Base-by-base conservation (phyloP, 2,797 vertebrate species). In the Aselliscus stoliczkanus region DNA sequence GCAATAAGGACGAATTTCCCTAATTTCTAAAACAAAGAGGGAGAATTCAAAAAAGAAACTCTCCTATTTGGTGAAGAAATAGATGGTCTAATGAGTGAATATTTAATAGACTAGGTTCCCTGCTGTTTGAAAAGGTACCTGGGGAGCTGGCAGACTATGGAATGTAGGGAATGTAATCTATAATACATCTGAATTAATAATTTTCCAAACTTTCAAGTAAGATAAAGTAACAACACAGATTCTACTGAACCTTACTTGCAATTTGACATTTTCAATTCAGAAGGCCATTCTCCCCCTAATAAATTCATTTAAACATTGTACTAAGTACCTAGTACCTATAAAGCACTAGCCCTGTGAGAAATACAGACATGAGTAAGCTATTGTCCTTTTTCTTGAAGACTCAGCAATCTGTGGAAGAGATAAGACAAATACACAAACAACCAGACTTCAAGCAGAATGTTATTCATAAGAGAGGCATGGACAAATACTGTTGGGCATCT, bases 351-450 rank as follows among this genome's bases (percentile, higher is more conserved):
- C 27, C 37, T 86, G 17, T 50, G 60, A 77, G 44, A 92, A 34
- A 96, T n/a, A 72, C 25, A 87, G 89, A 84, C 89, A 90, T 27
- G 64, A 96, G 79, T 85, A 82, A 95, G 86, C 64, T 42, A 75
- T 75, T 8, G 5, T 37, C 11, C 90, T 80, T 18, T 7, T 88
- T 97, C 85, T 52, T 89, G 70, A 95, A 12, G 90, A 93, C 90
- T 94, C 95, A 95, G 90, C 90, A 94, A 72, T 81, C 75, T 47
- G 42, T 21, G 76, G 88, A 58, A 50, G 8, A 94, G 12, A 37
- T 5, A 95, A 96, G 96, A 96, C 76, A 93, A 85, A 96, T 67
- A 94, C 10, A 87, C 47, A 69, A 85, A 72, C 87, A 90, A 65
- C 62, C 62, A 84, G 60, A 90, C 79, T 89, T 65, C 44, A 39